phyloP scores from a whole-genome alignment of 2,888 invertebrate species.

The Graphium colonna region DNA sequence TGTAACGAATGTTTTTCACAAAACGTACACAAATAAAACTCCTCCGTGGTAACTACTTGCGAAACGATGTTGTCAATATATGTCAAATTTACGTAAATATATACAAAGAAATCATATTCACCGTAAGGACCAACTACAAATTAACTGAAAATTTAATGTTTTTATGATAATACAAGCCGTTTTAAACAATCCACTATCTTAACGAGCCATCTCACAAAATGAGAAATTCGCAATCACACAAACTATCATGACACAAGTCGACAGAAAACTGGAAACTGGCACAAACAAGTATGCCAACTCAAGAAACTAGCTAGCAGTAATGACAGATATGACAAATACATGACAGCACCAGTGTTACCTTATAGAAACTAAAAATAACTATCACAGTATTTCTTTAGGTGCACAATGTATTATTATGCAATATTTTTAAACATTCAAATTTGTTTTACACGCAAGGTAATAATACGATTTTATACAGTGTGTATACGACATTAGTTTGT shows the following conservation, averaged over 20 bases:
- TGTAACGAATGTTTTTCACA: slow-evolving; percentile 51
- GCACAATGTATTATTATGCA: too few species aligned
- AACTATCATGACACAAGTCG: slow-evolving; percentile 21
- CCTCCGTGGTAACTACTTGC: slow-evolving; percentile 63
- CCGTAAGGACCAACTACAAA: too few species aligned
- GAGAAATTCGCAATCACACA: slow-evolving; percentile 18
- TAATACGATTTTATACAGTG: too few species aligned
- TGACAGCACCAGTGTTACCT: slow-evolving; percentile 11
- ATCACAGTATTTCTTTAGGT: too few species aligned
- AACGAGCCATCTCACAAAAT: slow-evolving; percentile 7
- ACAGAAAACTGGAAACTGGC: slow-evolving; percentile 47
- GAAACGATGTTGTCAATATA: slow-evolving; percentile 66
- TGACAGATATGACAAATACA: background rate
- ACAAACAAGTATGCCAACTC: slow-evolving; percentile 3
- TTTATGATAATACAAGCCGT: background rate
- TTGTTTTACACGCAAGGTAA: too few species aligned
- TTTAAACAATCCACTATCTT: background rate
- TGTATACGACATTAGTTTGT: too few species aligned
- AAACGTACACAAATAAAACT: slow-evolving; percentile 70
- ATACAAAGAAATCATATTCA: slow-evolving; percentile 24
- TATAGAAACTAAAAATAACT: too few species aligned
- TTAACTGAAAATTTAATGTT: background rate
- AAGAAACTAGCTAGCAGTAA: background rate
- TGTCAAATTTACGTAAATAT: slow-evolving; percentile 51
- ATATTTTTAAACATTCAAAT: too few species aligned